Evolutionary conservation across 2,113 vertebrate species (phyloP).

Genomic region (Pyxicephalus adspersus): DNA sequence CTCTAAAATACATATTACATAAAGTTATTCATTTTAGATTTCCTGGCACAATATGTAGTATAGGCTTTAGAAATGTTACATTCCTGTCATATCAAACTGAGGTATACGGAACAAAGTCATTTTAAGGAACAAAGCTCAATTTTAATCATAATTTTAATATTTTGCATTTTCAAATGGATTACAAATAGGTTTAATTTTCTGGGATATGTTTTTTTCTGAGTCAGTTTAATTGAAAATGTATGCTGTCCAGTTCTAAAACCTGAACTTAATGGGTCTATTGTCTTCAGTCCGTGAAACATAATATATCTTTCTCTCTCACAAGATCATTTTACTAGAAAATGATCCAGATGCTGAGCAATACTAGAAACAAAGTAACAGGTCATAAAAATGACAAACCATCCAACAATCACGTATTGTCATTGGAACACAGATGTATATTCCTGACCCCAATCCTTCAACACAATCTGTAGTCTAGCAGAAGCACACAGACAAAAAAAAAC

Average conservation of each 20-base stretch:
- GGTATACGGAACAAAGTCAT: neutral
- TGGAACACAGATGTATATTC: constrained; percentile 25
- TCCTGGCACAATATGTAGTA: too few relatives aligned
- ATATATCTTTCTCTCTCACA: constrained; percentile 8
- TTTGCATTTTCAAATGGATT: neutral
- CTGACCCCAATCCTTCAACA: constrained; percentile 16
- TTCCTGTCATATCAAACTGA: too few relatives aligned
- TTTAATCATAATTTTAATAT: constrained; percentile 19
- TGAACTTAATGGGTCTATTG: constrained; percentile 41
- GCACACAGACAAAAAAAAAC: neutral
- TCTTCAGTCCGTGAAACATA: constrained; percentile 53
- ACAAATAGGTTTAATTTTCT: neutral
- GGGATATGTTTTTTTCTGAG: constrained; percentile 8
- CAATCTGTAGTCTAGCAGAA: neutral
- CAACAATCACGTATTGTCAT: constrained; percentile 33
- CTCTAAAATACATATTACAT: too few relatives aligned
- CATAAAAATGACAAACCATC: constrained; percentile 44
- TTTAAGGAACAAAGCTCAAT: neutral
- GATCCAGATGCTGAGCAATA: constrained; percentile 47
- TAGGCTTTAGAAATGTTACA: too few relatives aligned
- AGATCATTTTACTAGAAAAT: constrained; percentile 49
- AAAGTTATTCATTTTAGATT: too few relatives aligned
- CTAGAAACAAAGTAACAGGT: constrained; percentile 32
- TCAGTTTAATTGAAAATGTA: constrained; percentile 53
- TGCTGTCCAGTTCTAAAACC: constrained; percentile 55